Base-by-base conservation (phyloP, 35 echinoderm and acorn worm species). In the Holothuria glaberrima region DNA sequence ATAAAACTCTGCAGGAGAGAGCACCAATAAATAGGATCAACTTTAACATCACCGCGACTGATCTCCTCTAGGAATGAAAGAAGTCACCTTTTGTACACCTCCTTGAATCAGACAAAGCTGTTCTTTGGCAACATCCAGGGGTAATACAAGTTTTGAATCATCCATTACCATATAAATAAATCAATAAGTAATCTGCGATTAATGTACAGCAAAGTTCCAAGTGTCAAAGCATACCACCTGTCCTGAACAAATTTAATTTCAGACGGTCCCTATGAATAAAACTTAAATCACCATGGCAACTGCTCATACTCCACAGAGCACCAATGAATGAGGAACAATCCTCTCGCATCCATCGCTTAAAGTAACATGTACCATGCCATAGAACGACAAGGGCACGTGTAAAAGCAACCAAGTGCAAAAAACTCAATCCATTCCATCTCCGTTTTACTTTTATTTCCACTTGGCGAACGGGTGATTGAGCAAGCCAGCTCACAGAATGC, bases 161-260 rank as follows among this genome's bases (percentile, higher is more conserved):
- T 83, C 80, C 80, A 83, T 83, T 83, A 83, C 54, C 45, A 54
- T 60, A 83, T 54, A n/a, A n/a, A 83, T 83, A 83, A 83, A 83
- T 83, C 80, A 83, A 83, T 83, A 83, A 60, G 80, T 83, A 83
- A 83, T 83, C 80, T 83, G 56, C 80, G 50, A 83, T 83, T 83
- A 83, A 83, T 63, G 80, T 83, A 83, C 80, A 63, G 80, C 80
- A 83, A 60, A 63, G 45, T 83, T 63, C 80, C 80, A 25, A 12
- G 80, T 63, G 50, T 63, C 80, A 60, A 58, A 83, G 52, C 80
- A 63, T 83, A 63, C 80, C 80, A 83, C 80, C 80, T 83, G 80
- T 31, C 80, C 58, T 63, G 80, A 54, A 61, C 80, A 61, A 84
- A 84, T 63, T 61, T n/a, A 84, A 84, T 61, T 84, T 84, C 80